Conservation (phyloP, 2,113 vertebrate species). For the Rhabdomys dilectus region DNA sequence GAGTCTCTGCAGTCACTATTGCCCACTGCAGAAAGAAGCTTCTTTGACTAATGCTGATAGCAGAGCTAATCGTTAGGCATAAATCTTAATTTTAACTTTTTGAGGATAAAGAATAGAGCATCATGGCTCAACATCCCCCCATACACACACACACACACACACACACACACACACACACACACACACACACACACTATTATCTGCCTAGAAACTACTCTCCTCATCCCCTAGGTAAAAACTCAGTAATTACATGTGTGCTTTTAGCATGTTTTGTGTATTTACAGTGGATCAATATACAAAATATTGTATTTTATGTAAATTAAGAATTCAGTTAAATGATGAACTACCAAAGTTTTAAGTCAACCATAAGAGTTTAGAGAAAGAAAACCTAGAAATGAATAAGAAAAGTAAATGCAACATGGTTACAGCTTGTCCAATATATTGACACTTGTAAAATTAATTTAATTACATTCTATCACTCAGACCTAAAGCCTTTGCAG, state of each 20-base stretch:
- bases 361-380: not conserved
- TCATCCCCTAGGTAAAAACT: not conserved
- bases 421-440: not conserved
- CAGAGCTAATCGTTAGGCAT: not conserved
- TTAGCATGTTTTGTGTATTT: not conserved
- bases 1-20: not conserved
- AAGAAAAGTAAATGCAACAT: not conserved
- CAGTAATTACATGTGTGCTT: not conserved
- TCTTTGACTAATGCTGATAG: not conserved
- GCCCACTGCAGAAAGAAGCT: not conserved
- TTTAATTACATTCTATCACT: constrained; percentile 59
- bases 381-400: not conserved
- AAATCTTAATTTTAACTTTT: not conserved
- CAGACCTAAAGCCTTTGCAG: constrained; percentile 61
- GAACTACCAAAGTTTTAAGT: constrained; percentile 19
- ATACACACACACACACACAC: no score
- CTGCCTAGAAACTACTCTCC: not conserved
- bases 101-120: constrained; percentile 13
- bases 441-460: constrained; percentile 9
- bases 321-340: constrained; percentile 38
- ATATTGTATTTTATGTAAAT: not conserved
- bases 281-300: not conserved
- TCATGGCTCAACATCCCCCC: not conserved
- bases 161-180: no score
- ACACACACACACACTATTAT: not conserved